Evolutionary conservation across 2,113 vertebrate species (phyloP).

Genomic region (Pelodiscus sinensis): DNA sequence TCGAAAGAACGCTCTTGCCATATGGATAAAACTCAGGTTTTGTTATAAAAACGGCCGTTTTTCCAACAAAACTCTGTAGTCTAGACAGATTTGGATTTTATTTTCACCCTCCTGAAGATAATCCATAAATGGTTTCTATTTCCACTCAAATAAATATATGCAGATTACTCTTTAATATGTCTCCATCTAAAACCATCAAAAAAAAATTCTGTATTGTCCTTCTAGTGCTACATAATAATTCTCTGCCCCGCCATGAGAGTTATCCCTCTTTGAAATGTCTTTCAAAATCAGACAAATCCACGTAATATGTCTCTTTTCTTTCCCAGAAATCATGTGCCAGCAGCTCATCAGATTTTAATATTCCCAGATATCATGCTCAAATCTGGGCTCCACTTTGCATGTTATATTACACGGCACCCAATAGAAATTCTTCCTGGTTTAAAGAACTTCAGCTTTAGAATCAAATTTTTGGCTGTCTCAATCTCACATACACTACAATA

Average conservation of each 20-base stretch:
- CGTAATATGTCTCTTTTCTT: neutral
- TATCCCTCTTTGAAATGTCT: neutral
- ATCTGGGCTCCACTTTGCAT: neutral
- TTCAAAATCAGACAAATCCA: neutral
- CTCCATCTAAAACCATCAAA: neutral
- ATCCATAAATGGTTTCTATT: neutral
- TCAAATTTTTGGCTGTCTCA: neutral
- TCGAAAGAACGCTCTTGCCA: no score
- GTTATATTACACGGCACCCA: neutral
- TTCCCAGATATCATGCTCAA: neutral
- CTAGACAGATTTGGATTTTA: neutral
- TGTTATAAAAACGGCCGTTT: no score
- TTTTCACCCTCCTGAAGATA: neutral
- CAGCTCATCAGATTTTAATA: neutral
- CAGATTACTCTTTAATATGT: conserved; percentile 12
- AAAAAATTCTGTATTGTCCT: neutral
- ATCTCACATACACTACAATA: neutral
- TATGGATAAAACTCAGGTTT: no score
- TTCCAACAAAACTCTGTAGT: no score
- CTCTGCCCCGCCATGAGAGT: neutral
- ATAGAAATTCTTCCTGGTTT: neutral
- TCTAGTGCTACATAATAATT: neutral
- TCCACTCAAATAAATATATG: neutral
- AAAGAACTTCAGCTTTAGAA: neutral
- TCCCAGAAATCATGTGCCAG: neutral